Conservation (phyloP, 1,140 invertebrate genomes). For the Drosophila chauvacae region DNA sequence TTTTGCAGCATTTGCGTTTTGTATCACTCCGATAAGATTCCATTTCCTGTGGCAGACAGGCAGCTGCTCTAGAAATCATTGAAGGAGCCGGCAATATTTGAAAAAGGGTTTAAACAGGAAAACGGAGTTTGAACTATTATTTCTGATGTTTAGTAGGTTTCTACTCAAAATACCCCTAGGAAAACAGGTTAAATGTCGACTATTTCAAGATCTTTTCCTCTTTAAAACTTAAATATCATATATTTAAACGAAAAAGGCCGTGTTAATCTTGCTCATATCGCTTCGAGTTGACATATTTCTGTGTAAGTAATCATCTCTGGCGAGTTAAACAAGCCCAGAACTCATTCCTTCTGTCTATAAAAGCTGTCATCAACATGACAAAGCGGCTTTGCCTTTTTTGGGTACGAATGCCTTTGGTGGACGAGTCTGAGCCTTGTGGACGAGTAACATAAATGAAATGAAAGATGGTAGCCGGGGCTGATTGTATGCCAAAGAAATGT, state of each 20-base stretch:
- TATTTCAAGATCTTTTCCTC: no score
- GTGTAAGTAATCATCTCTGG: constrained; percentile 11
- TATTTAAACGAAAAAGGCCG: background rate
- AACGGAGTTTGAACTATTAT: background rate
- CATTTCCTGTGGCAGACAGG: constrained; percentile 45
- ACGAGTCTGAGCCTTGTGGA: constrained; percentile 23
- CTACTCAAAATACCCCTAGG: background rate
- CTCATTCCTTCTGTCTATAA: constrained; percentile 1
- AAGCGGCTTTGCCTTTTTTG: constrained; percentile 28
- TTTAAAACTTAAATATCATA: background rate
- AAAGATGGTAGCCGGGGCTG: constrained; percentile 14
- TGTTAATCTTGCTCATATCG: constrained; percentile 1
- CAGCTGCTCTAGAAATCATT: background rate
- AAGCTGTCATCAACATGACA: constrained; percentile 48
- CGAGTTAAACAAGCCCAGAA: constrained; percentile 1
- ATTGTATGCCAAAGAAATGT: constrained; percentile 33
- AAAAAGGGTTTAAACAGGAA: background rate
- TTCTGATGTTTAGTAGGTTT: background rate
- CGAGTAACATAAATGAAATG: constrained; percentile 50
- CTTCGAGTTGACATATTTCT: constrained; percentile 8
- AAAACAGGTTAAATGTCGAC: background rate
- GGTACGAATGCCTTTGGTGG: constrained; percentile 24
- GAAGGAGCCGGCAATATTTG: background rate
- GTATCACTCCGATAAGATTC: constrained; percentile 42
- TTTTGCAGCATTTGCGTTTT: constrained; percentile 37